These are phyloP conservation scores for Cydia strobilella DNA, from an alignment of 1,140 invertebrate genomes.

Conservation along the genomic window DNA sequence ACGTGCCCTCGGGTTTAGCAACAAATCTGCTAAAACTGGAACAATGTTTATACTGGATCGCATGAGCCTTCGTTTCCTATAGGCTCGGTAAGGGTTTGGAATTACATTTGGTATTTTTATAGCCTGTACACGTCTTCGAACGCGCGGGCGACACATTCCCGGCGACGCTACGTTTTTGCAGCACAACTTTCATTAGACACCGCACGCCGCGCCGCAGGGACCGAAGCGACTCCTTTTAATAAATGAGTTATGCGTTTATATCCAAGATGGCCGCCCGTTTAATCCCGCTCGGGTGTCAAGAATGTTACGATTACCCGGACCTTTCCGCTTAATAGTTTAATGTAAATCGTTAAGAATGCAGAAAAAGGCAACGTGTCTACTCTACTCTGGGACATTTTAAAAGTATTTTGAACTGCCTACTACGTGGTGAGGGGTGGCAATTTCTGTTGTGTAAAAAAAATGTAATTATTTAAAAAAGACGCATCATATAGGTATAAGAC, in stretches of 20 bases:
- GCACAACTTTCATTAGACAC: slow-evolving; percentile 71
- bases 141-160: slow-evolving; percentile 75
- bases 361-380: neutral
- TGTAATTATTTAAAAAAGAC: no score
- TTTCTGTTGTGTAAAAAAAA: no score
- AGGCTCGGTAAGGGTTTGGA: neutral
- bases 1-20: neutral
- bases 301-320: slow-evolving; percentile 54
- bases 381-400: neutral
- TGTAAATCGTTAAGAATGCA: slow-evolving; percentile 3
- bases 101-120: slow-evolving; percentile 66
- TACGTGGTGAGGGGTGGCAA: neutral
- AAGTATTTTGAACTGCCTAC: neutral
- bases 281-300: slow-evolving; percentile 53
- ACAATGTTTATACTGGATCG: neutral
- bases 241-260: slow-evolving; percentile 74
- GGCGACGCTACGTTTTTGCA: slow-evolving; percentile 69
- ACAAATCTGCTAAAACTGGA: neutral
- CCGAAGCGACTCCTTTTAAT: slow-evolving; percentile 68
- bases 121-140: slow-evolving; percentile 67
- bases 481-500: no score
- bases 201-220: slow-evolving; percentile 55
- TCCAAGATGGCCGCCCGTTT: slow-evolving; percentile 61
- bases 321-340: slow-evolving; percentile 33
- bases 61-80: neutral